A percentile compares a stretch with the other conserved stretches of the same genome.
Evolutionary conservation across 2,797 vertebrate species (phyloP).

Genomic region (Acanthopagrus latus): DNA sequence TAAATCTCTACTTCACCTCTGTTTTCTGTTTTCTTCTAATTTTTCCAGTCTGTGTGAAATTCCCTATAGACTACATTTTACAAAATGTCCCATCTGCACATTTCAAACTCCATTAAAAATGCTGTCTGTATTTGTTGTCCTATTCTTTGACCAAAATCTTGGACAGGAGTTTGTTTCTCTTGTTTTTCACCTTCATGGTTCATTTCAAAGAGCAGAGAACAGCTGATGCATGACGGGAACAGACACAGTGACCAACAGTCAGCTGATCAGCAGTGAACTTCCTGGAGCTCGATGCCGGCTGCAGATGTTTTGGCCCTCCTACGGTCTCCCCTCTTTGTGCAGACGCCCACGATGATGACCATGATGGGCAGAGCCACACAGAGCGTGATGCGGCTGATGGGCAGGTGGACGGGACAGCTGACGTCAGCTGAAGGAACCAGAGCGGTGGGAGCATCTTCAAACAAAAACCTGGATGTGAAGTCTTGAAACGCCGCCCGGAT

Average conservation of each 20-base stretch:
- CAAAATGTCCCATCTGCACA: background rate
- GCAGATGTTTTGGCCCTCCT: slow-evolving; percentile 5
- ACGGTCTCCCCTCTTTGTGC: slow-evolving; percentile 10
- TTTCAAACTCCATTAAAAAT: background rate
- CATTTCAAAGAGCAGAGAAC: background rate
- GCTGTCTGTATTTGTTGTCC: background rate
- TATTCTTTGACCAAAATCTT: no score
- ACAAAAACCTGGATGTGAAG: slow-evolving; percentile 54
- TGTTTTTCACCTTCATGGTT: background rate
- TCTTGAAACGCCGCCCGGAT: slow-evolving; percentile 10
- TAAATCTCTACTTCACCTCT: no score
- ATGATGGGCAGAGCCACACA: slow-evolving; percentile 57
- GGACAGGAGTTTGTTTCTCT: background rate
- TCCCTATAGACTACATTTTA: background rate
- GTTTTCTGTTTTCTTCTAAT: no score
- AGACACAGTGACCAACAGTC: background rate
- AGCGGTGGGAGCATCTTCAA: background rate
- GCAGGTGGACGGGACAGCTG: background rate
- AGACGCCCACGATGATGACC: slow-evolving; percentile 48
- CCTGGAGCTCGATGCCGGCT: slow-evolving; percentile 19
- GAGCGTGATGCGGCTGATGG: slow-evolving; percentile 62
- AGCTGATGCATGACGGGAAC: background rate
- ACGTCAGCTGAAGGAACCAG: rapidly evolving
- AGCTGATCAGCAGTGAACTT: background rate
- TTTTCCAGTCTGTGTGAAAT: background rate